Percentiles rank a stretch among this genome's conserved stretches.
Evolutionary conservation across 2,797 vertebrate species (phyloP).

Genomic region (Gymnocypris eckloni): DNA sequence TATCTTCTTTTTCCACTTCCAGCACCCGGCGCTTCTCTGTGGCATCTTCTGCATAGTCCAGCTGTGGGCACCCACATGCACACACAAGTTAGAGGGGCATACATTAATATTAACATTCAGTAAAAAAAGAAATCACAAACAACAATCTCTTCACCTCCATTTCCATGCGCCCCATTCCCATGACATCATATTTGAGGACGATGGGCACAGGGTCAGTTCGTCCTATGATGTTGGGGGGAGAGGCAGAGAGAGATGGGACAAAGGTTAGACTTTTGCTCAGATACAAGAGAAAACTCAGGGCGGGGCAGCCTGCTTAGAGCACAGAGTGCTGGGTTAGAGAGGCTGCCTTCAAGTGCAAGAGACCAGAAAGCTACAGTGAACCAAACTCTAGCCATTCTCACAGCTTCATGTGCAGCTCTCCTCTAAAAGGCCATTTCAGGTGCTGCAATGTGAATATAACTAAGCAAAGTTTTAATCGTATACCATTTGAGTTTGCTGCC

Average conservation of each 20-base stretch:
- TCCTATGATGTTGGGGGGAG: constrained; percentile 77
- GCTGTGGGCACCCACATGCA: constrained; percentile 69
- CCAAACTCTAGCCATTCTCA: constrained; percentile 99
- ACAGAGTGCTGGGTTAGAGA: constrained; percentile 99
- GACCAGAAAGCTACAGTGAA: constrained; percentile 99
- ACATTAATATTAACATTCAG: background rate
- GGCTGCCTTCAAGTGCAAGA: constrained; percentile 99
- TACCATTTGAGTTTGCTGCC: background rate
- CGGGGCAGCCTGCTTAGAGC: constrained; percentile 83
- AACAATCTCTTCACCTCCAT: constrained; percentile 88
- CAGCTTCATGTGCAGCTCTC: constrained; percentile 82
- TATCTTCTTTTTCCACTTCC: constrained; percentile 98
- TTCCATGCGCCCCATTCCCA: constrained; percentile 99
- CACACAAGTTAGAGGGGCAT: background rate
- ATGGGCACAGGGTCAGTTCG: constrained; percentile 98
- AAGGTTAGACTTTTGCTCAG: constrained; percentile 66
- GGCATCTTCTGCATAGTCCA: constrained; percentile 97
- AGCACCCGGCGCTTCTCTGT: constrained; percentile 95
- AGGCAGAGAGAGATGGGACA: constrained; percentile 72
- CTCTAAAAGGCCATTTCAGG: constrained; percentile 13
- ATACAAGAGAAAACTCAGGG: constrained; percentile 64
- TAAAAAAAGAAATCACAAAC: background rate
- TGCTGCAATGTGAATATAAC: constrained; percentile 39
- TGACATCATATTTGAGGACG: constrained; percentile 98
- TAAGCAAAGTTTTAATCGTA: background rate